Conservation (phyloP, 2,113 vertebrate genomes). For the Nothobranchius kuhntae region DNA sequence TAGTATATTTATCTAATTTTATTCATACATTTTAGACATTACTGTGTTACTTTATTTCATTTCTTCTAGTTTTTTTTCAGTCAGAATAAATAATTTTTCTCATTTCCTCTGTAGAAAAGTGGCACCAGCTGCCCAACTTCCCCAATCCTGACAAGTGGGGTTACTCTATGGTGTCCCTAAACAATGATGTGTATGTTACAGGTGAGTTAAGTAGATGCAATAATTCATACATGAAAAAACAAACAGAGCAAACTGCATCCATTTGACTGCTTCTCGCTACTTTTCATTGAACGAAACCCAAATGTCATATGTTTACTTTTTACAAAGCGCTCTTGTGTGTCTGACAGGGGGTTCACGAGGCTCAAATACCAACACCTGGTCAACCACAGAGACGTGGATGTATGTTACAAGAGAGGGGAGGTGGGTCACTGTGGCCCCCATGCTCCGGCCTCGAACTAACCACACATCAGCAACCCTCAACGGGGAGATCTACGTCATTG, state of each 20-base stretch:
- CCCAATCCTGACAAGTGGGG: constrained; percentile 98
- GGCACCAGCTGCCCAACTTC: constrained; percentile 91
- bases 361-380: constrained; percentile 91
- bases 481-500: constrained; percentile 93
- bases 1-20: neutral
- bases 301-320: constrained; percentile 25
- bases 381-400: constrained; percentile 92
- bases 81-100: neutral
- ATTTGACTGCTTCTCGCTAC: neutral
- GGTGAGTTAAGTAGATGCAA: constrained; percentile 74
- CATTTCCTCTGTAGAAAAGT: constrained; percentile 79
- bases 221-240: constrained; percentile 1
- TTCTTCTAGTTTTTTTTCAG: neutral
- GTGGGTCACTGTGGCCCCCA: constrained; percentile 89
- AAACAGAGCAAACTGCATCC: neutral
- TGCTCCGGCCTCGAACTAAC: constrained; percentile 93
- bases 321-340: constrained; percentile 13
- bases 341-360: constrained; percentile 90
- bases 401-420: constrained; percentile 85
- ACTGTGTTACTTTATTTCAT: constrained; percentile 15
- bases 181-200: constrained; percentile 92
- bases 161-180: constrained; percentile 89
- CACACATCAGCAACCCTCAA: constrained; percentile 88
- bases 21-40: neutral
- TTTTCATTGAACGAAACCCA: constrained; percentile 16